Evolutionary conservation across 2,797 vertebrate genomes (phyloP), one percentile per base, ranked within the genome.

Genomic region (Anomalospiza imberbis): DNA sequence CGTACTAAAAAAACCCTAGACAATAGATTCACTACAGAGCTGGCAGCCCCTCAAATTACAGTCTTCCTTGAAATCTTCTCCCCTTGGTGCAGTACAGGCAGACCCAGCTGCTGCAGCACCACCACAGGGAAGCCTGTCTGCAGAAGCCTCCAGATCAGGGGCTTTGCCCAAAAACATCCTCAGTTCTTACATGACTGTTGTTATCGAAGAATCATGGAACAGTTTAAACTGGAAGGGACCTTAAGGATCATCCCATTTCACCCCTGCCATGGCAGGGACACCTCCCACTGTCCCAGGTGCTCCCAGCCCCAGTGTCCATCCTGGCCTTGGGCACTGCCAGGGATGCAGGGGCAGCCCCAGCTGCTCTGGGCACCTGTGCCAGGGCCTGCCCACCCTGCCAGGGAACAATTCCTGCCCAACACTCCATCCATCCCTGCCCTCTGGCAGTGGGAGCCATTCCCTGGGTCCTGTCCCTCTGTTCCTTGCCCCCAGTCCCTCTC

Each of bases 221-320:
- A 17, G 40, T 8, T 54, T 12, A 36, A 22, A 12, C 2, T 22
- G 57, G 22, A 38, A 72, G 15, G 8, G 12, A 67, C 34, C 9
- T 26, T 53, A 26, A 26, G 3, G 28, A 28, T 24, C 22, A 44
- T 12, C 42, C 10, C 5, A 4, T n/a, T 8, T 36, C 45, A 74
- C 3, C 6, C 28, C 31, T 57, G 34, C 60, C 34, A 17, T 4
- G 58, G 19, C 13, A 55, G 50, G 19, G 20, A 31, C 34, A 17
- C 25, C 29, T 66, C 1, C 42, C 60, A 21, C 26, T 34, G 7
- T 3, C 6, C 51, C 51, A 73, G 50, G 29, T 29, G 60, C 25
- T 25, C 42, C 48, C 19, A 7, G 24, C 15, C 24, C 58, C 10
- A 6, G 0, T 31, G n/a, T 36, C 19, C 51, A 73, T 0, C 40